Conservation (phyloP, 2,888 invertebrate genomes). For the Catocala sponsa region DNA sequence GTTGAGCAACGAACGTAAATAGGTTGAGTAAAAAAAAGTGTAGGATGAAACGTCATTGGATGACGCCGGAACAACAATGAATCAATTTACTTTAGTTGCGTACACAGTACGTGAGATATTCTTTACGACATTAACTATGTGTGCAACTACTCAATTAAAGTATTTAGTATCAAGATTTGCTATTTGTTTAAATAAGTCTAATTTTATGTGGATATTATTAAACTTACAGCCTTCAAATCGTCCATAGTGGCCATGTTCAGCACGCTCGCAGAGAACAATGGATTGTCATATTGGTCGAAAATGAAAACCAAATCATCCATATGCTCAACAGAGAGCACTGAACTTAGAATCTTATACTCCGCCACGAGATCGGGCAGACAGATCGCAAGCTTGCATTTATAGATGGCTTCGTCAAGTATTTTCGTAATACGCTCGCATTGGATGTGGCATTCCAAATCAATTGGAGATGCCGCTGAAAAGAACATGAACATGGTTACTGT, state of each 20-base stretch:
- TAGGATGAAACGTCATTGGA: too few relatives aligned
- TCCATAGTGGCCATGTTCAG: constrained; percentile 76
- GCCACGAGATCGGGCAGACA: constrained; percentile 74
- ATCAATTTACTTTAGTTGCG: too few relatives aligned
- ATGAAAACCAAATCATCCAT: constrained; percentile 79
- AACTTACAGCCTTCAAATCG: constrained; percentile 73
- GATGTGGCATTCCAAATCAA: constrained; percentile 85
- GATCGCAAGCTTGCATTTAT: constrained; percentile 80
- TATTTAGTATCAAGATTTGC: too few relatives aligned
- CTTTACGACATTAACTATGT: too few relatives aligned
- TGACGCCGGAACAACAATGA: too few relatives aligned
- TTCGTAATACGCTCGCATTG: constrained; percentile 86
- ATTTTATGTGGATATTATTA: not conserved
- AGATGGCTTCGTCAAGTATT: constrained; percentile 82
- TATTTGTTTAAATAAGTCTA: too few relatives aligned
- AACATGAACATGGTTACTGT: not conserved
- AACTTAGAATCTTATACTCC: constrained; percentile 69
- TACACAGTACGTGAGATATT: too few relatives aligned
- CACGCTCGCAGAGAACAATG: constrained; percentile 72
- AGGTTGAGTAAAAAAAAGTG: too few relatives aligned
- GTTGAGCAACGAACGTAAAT: too few relatives aligned
- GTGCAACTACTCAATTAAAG: too few relatives aligned
- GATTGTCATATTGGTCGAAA: constrained; percentile 82
- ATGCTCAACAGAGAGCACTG: constrained; percentile 64
- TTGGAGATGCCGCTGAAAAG: constrained; percentile 70